Percentiles rank a stretch among this genome's conserved stretches.
phyloP scores from a whole-genome alignment of 2,113 vertebrate genomes.

The Rhodinocichla rosea region DNA sequence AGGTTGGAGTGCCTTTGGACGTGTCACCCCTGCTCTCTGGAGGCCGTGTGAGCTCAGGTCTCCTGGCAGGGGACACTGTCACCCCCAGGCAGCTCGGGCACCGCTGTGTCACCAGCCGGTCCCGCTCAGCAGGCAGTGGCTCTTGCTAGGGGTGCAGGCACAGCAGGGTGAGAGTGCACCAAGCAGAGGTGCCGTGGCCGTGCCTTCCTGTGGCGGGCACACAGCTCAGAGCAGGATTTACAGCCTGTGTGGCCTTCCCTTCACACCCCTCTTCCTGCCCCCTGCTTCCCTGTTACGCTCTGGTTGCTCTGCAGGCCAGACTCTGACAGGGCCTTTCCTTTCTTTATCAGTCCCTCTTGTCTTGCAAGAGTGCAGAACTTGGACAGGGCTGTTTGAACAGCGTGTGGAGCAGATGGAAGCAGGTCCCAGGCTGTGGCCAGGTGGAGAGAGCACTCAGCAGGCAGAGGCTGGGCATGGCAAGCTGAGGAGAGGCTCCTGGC shows the following conservation, averaged over 20 bases:
- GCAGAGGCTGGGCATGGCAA: constrained; percentile 42
- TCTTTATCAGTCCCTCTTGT: neutral
- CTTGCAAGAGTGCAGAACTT: neutral
- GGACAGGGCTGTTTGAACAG: constrained; percentile 9
- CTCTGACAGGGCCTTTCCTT: neutral
- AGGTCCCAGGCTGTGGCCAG: constrained; percentile 49
- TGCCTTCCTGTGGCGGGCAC: neutral
- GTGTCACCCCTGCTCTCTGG: neutral
- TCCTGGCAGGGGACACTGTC: neutral
- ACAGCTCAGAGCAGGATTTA: accelerated
- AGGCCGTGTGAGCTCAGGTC: neutral
- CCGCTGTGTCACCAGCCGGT: accelerated
- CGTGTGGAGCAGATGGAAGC: constrained; percentile 33
- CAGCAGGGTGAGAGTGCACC: accelerated
- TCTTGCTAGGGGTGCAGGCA: accelerated
- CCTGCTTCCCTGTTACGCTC: accelerated
- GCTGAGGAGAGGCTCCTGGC: neutral
- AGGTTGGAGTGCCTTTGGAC: neutral
- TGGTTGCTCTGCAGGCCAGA: accelerated
- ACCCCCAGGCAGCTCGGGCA: neutral
- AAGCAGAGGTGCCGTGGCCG: neutral
- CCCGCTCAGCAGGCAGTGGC: neutral
- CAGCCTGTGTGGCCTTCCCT: neutral
- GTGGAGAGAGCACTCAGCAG: constrained; percentile 62
- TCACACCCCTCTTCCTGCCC: neutral